These are phyloP conservation scores for Drosophila fulvimacula DNA, from an alignment of 2,888 invertebrate species.

Conservation along the genomic window DNA sequence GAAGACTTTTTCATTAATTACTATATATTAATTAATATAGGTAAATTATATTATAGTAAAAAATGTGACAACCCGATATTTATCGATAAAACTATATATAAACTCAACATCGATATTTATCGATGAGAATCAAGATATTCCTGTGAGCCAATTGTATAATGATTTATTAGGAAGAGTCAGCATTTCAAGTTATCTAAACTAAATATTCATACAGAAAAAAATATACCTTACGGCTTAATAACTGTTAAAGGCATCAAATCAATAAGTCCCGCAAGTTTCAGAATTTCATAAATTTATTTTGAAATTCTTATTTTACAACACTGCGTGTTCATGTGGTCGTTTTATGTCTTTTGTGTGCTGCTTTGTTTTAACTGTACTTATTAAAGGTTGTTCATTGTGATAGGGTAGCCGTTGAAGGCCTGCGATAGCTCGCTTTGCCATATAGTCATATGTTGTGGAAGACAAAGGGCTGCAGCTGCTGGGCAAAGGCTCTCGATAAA, in stretches of 20 bases:
- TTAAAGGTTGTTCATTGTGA: constrained; percentile 16
- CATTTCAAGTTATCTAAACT: no score
- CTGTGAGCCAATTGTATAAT: not conserved
- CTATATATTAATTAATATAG: no score
- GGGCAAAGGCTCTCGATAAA: constrained; percentile 45
- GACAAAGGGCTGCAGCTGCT: constrained; percentile 43
- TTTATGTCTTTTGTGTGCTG: not conserved
- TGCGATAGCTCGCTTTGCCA: constrained; percentile 17
- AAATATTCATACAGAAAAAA: no score
- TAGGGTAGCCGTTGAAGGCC: constrained; percentile 48
- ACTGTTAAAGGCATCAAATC: no score
- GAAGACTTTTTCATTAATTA: no score
- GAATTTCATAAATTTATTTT: not conserved
- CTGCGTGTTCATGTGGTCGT: not conserved
- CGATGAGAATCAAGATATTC: not conserved
- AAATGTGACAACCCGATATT: no score
- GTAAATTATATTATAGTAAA: no score
- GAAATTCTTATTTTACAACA: not conserved
- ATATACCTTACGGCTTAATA: no score
- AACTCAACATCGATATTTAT: no score
- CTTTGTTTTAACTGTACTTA: constrained; percentile 7
- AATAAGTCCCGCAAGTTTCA: no score
- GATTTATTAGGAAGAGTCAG: no score
- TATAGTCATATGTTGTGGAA: constrained; percentile 25
- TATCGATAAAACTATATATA: not conserved